These are phyloP conservation scores for Pseudopipra pipra DNA, from an alignment of 2,113 vertebrate species.

Conservation along the genomic window DNA sequence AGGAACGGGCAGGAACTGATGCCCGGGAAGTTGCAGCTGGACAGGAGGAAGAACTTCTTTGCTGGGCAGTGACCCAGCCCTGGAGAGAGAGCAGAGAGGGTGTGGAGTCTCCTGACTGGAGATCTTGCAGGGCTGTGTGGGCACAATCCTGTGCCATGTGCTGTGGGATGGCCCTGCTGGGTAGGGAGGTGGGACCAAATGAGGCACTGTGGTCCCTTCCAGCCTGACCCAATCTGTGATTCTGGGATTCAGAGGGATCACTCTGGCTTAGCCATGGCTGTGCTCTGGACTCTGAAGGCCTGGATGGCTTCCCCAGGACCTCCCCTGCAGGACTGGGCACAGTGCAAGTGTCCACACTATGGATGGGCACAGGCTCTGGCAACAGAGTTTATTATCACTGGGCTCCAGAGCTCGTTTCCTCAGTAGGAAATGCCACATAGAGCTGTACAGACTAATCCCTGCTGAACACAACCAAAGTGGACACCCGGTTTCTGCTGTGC, in stretches of 20 bases:
- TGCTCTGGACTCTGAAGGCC: not conserved
- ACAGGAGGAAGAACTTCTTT: no score
- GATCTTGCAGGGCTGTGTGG: not conserved
- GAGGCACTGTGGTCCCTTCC: not conserved
- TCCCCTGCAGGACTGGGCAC: no score
- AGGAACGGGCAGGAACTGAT: not conserved
- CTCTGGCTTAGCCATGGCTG: not conserved
- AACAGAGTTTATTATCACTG: accelerated
- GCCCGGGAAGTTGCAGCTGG: not conserved
- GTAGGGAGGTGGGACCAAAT: not conserved
- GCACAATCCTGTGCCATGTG: not conserved
- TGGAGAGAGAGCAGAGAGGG: not conserved
- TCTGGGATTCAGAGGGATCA: not conserved
- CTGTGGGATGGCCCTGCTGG: not conserved
- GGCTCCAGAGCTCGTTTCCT: not conserved
- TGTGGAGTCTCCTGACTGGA: not conserved
- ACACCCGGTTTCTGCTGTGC: accelerated
- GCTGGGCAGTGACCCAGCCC: no score
- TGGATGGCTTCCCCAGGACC: not conserved
- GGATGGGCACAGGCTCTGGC: accelerated
- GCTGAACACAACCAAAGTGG: accelerated
- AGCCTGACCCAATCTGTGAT: accelerated
- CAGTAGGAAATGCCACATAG: accelerated
- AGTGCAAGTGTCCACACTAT: accelerated
- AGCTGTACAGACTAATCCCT: not conserved